Evolutionary conservation across 2,797 vertebrate species (phyloP).

Genomic region (Capromys pilorides): DNA sequence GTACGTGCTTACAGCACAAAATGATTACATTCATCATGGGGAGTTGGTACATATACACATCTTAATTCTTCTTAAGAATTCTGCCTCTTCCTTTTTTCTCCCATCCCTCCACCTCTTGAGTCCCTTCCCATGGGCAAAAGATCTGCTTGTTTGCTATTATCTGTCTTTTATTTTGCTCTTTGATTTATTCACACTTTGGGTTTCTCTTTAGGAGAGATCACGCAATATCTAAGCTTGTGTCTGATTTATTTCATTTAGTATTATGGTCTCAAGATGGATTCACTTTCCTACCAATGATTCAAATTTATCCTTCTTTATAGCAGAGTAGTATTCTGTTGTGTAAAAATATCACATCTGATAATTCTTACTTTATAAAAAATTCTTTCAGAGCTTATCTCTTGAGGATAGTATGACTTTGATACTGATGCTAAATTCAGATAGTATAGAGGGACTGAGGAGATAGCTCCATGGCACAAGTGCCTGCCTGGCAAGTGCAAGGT

Average conservation of each 20-base stretch:
- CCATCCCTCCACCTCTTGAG: background rate
- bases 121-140: background rate
- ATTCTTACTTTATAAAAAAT: constrained; percentile 36
- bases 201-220: background rate
- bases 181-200: background rate
- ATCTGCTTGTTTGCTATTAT: background rate
- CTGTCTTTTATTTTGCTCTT: background rate
- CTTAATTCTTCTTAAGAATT: background rate
- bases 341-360: background rate
- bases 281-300: background rate
- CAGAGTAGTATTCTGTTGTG: background rate
- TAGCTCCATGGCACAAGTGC: no score
- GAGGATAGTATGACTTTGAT: background rate
- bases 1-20: background rate
- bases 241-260: background rate
- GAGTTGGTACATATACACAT: background rate
- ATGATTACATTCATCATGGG: background rate
- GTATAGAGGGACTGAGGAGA: background rate
- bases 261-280: background rate
- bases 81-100: background rate
- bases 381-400: constrained; percentile 2
- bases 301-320: background rate
- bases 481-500: no score
- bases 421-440: background rate
- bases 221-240: background rate